Conservation (phyloP, 2,797 vertebrate species). For the Nyctibius grandis region DNA sequence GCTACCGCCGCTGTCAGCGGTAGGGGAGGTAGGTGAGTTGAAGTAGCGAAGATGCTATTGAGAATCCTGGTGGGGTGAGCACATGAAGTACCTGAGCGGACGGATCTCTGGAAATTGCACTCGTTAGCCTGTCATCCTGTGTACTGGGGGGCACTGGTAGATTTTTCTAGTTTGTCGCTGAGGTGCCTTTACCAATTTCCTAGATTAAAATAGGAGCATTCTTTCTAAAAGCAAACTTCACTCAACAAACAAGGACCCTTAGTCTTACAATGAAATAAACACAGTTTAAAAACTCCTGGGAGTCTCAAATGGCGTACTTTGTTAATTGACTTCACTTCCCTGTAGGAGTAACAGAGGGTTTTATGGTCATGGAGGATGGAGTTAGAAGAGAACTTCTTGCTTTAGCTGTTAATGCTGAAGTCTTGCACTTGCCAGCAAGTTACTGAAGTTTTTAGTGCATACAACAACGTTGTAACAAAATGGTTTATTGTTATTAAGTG, state of each 20-base stretch:
- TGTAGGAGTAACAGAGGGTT: background rate
- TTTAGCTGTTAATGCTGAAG: background rate
- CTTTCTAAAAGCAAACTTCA: background rate
- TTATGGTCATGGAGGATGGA: background rate
- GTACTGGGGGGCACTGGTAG: background rate
- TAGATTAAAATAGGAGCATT: background rate
- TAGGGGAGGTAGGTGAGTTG: background rate
- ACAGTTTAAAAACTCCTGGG: background rate
- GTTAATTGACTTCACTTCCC: background rate
- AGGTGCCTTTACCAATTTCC: background rate
- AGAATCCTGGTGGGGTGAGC: background rate
- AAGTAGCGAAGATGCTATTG: background rate
- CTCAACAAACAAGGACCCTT: background rate
- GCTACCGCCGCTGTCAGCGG: too few relatives aligned
- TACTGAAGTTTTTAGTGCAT: background rate
- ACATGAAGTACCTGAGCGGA: background rate
- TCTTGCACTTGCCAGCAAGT: background rate
- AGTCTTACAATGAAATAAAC: background rate
- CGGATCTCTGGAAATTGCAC: background rate
- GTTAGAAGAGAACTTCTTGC: background rate
- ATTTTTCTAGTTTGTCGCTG: background rate
- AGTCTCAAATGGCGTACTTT: background rate
- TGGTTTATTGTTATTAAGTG: background rate
- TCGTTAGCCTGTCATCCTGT: rapidly evolving
- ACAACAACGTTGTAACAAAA: background rate